phyloP scores from a whole-genome alignment of 2,113 vertebrate species.

The Paratilapia polleni region DNA sequence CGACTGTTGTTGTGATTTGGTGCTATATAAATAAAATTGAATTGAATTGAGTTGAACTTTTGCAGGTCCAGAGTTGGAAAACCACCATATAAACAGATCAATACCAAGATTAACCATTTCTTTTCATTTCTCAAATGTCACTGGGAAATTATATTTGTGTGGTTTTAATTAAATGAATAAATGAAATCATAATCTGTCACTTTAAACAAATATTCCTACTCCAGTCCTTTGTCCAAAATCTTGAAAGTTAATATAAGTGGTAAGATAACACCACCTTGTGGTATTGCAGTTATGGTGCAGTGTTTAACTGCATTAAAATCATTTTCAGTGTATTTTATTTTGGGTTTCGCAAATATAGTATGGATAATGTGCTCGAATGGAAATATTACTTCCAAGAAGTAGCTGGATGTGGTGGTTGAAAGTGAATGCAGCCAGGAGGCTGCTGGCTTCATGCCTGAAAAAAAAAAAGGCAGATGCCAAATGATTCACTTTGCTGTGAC shows the following conservation, averaged over 20 bases:
- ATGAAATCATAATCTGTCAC: neutral
- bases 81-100: neutral
- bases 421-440: neutral
- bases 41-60: too few relatives aligned
- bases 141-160: neutral
- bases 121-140: neutral
- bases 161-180: neutral
- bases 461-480: neutral
- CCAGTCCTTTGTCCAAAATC: neutral
- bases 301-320: neutral
- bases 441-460: neutral
- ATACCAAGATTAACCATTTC: neutral
- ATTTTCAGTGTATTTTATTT: neutral
- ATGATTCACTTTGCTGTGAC: too few relatives aligned
- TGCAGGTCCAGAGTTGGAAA: neutral
- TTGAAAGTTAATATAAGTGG: neutral
- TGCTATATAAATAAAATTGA: too few relatives aligned
- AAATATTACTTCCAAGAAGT: neutral
- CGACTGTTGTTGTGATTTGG: too few relatives aligned
- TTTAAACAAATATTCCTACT: neutral
- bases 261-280: conserved; percentile 35
- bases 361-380: neutral
- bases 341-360: neutral
- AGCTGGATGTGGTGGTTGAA: neutral
- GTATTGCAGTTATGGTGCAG: neutral